A percentile compares a stretch with the other conserved stretches of the same genome.
phyloP scores from a whole-genome alignment of 2,888 invertebrate species.

The Tanytarsus gracilentus region DNA sequence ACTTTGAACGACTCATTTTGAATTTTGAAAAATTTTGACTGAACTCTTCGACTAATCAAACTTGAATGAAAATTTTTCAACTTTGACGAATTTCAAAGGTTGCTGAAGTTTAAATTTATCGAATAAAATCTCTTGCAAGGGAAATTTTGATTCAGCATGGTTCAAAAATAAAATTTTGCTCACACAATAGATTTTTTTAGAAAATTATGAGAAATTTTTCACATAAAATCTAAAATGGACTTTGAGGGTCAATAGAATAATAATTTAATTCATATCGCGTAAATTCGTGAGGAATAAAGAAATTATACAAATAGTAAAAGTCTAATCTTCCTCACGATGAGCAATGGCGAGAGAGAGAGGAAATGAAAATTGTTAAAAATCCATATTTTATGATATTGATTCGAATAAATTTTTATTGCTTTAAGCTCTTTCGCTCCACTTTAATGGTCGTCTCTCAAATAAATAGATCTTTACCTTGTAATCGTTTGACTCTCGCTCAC shows the following conservation, averaged over 20 bases:
- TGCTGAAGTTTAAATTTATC: background rate
- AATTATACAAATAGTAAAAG: too few species aligned
- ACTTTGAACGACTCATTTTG: too few species aligned
- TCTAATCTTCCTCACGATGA: too few species aligned
- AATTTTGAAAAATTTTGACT: too few species aligned
- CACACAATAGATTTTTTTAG: background rate
- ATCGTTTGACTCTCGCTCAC: too few species aligned
- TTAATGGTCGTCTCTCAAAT: too few species aligned
- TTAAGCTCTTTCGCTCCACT: slow-evolving; percentile 24
- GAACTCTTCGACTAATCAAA: too few species aligned
- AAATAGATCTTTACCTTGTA: too few species aligned
- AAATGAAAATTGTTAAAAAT: slow-evolving; percentile 25
- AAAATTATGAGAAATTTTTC: background rate
- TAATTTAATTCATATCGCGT: background rate
- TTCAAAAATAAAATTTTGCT: background rate
- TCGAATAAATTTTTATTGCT: slow-evolving; percentile 23
- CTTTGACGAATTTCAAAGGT: background rate
- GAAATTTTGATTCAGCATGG: background rate
- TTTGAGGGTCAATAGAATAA: too few species aligned
- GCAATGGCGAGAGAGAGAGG: too few species aligned
- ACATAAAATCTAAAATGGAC: background rate
- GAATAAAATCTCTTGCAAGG: background rate
- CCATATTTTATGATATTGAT: slow-evolving; percentile 26
- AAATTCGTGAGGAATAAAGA: background rate
- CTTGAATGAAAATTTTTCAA: background rate